phyloP scores from a whole-genome alignment of 2,113 vertebrate species.

The Lasiurus cinereus region DNA sequence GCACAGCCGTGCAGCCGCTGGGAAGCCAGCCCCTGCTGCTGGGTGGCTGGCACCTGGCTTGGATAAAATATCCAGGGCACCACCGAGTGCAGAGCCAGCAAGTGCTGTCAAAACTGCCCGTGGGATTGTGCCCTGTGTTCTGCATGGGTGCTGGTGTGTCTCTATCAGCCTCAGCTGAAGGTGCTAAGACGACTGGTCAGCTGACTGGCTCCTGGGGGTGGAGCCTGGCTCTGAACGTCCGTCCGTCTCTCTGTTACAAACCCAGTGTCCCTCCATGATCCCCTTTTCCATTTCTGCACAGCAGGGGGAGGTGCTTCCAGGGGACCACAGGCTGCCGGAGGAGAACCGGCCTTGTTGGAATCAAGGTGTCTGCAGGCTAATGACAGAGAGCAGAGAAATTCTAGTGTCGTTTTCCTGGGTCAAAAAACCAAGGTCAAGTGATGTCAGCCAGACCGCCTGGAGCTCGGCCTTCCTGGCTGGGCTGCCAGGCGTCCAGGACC shows the following conservation, averaged over 20 bases:
- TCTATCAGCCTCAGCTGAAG: background rate
- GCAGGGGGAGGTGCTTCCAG: rapidly evolving
- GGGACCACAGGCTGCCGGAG: background rate
- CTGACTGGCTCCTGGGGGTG: background rate
- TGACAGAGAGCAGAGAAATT: background rate
- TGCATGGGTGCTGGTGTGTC: rapidly evolving
- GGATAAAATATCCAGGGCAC: background rate
- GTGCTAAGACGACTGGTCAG: rapidly evolving
- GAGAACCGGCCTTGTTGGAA: background rate
- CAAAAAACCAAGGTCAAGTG: background rate
- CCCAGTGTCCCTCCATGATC: rapidly evolving
- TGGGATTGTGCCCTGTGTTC: too few species aligned
- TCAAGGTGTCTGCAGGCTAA: background rate
- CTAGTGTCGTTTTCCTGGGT: background rate
- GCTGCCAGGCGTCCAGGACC: background rate
- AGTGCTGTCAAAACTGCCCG: background rate
- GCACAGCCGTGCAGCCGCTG: rapidly evolving
- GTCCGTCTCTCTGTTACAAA: background rate
- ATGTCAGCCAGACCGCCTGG: background rate
- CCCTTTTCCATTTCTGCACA: background rate
- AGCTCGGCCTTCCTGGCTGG: background rate
- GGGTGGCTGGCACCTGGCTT: background rate
- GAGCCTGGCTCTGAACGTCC: background rate
- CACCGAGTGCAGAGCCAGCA: background rate
- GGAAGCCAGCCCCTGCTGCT: rapidly evolving